phyloP scores from a whole-genome alignment of 2,888 invertebrate genomes.

The Antheraea assamensis region DNA sequence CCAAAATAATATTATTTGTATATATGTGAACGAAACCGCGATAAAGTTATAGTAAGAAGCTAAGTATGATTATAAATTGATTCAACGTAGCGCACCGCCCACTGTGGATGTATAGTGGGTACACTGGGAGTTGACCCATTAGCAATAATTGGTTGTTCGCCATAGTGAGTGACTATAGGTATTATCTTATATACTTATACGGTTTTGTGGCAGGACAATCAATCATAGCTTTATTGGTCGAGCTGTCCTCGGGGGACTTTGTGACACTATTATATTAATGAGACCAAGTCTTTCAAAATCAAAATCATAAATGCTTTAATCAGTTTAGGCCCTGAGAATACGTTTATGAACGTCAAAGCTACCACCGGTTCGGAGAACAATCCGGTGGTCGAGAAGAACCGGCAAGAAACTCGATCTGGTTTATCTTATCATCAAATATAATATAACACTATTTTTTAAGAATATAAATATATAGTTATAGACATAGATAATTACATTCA shows the following conservation, averaged over 20 bases:
- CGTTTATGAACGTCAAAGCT: too few relatives aligned
- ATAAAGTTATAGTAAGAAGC: neutral
- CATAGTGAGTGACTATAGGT: slow-evolving; percentile 29
- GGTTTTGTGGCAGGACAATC: slow-evolving; percentile 34
- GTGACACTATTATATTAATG: neutral
- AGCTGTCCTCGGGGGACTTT: slow-evolving; percentile 37
- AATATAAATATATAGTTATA: too few relatives aligned
- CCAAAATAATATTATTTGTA: neutral
- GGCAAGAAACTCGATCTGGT: too few relatives aligned
- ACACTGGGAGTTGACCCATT: slow-evolving; percentile 63
- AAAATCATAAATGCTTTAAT: too few relatives aligned
- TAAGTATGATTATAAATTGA: slow-evolving; percentile 8
- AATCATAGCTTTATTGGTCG: slow-evolving; percentile 48
- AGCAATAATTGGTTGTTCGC: slow-evolving; percentile 62
- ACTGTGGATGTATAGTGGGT: slow-evolving; percentile 8
- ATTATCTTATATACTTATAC: slow-evolving; percentile 19
- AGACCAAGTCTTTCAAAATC: too few relatives aligned
- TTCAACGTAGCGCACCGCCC: neutral
- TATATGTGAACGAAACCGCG: neutral
- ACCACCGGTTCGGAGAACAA: too few relatives aligned
- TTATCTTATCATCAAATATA: too few relatives aligned
- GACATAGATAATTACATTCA: too few relatives aligned
- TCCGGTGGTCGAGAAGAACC: too few relatives aligned
- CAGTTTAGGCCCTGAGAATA: too few relatives aligned
- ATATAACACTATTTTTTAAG: too few relatives aligned